Conservation (phyloP, 2,888 invertebrate genomes). For the Himalopsyche kuldschensis region DNA sequence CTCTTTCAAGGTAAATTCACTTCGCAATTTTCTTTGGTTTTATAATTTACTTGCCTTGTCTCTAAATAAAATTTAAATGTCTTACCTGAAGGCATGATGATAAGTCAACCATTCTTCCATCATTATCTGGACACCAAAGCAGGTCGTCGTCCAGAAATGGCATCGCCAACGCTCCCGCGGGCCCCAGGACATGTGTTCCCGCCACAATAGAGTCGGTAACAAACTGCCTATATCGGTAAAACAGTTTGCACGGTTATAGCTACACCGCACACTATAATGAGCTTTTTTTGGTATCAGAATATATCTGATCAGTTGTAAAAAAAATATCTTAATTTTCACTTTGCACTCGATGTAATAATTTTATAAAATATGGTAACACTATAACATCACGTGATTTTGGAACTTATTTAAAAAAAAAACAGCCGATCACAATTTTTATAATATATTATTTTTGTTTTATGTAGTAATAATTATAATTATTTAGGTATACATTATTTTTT, state of each 20-base stretch:
- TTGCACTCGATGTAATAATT: not conserved
- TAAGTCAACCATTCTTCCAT: constrained; percentile 91
- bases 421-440: not conserved
- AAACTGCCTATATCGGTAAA: not conserved
- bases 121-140: constrained; percentile 92
- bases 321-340: not conserved
- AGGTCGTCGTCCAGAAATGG: constrained; percentile 96
- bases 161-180: constrained; percentile 76
- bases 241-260: not conserved
- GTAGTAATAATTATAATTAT: not conserved
- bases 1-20: too few relatives aligned
- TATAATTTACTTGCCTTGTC: not conserved
- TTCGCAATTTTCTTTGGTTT: too few relatives aligned
- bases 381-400: not conserved
- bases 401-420: not conserved
- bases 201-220: constrained; percentile 53
- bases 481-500: not conserved
- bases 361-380: not conserved
- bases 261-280: not conserved
- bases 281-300: too few relatives aligned
- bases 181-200: constrained; percentile 64
- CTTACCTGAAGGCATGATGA: constrained; percentile 84
- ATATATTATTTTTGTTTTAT: not conserved
- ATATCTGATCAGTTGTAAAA: not conserved
- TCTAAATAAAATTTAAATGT: constrained; percentile 14